These are phyloP conservation scores for Lasiommata megera DNA, from an alignment of 2,888 invertebrate genomes.

Conservation along the genomic window DNA sequence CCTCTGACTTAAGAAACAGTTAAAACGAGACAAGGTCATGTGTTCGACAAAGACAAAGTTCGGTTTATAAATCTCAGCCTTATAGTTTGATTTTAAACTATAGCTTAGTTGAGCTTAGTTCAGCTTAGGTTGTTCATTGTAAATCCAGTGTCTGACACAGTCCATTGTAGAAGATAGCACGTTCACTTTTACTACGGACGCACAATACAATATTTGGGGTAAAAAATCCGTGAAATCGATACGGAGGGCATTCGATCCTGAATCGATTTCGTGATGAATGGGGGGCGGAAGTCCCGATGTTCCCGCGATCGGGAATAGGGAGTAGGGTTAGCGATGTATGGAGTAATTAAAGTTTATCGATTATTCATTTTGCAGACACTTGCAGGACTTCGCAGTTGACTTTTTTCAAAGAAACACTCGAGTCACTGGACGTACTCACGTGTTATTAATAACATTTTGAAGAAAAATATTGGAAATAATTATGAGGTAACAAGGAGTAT, in stretches of 20 bases:
- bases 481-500: no score
- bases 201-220: conserved; percentile 21
- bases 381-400: conserved; percentile 20
- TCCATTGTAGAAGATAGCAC: conserved; percentile 2
- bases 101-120: no score
- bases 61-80: no score
- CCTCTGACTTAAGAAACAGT: no score
- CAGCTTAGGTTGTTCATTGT: no score
- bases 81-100: no score
- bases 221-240: conserved; percentile 61
- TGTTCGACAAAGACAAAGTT: no score
- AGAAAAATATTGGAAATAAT: no score
- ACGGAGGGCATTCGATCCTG: conserved; percentile 63
- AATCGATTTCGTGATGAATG: conserved; percentile 74
- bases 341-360: conserved; percentile 28
- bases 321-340: conserved; percentile 27
- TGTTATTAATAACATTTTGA: no score
- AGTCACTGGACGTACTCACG: neutral
- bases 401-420: conserved; percentile 9
- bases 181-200: conserved; percentile 16
- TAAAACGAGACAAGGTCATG: no score
- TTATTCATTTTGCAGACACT: conserved; percentile 22
- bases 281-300: conserved; percentile 63
- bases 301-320: conserved; percentile 36
- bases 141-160: neutral